A percentile compares a stretch with the other conserved stretches of the same genome.
phyloP scores from a whole-genome alignment of 2,113 vertebrate genomes.

The Thryonomys swinderianus region DNA sequence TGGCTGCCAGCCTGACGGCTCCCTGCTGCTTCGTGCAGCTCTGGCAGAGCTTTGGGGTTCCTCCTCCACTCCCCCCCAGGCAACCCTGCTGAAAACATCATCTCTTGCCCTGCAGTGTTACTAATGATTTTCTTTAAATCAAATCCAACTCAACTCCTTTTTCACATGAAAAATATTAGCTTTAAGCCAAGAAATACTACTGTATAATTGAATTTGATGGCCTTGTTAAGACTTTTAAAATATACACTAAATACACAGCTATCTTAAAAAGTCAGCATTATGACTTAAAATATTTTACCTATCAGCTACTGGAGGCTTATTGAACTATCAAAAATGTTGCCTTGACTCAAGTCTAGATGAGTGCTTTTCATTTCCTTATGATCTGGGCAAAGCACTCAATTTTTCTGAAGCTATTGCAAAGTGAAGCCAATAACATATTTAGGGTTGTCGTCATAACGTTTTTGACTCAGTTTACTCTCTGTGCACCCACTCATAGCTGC shows the following conservation, averaged over 20 bases:
- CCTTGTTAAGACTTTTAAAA: neutral
- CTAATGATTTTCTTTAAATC: neutral
- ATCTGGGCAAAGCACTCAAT: neutral
- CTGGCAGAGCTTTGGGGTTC: neutral
- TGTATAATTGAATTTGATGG: neutral
- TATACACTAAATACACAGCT: neutral
- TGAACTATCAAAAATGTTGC: neutral
- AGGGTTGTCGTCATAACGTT: neutral
- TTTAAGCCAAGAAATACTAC: neutral
- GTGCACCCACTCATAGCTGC: neutral
- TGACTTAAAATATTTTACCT: neutral
- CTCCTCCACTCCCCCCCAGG: accelerated
- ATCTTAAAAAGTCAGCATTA: neutral
- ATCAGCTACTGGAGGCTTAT: neutral
- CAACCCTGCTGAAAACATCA: neutral
- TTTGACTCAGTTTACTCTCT: neutral
- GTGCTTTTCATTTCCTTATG: neutral
- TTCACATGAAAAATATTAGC: neutral
- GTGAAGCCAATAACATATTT: too few species aligned
- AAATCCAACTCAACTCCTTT: neutral
- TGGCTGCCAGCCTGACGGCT: neutral
- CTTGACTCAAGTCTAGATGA: neutral
- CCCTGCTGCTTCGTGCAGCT: too few species aligned
- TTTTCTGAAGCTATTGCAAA: neutral
- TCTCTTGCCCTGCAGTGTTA: neutral